Percentiles rank a stretch among this genome's conserved stretches.
Evolutionary conservation across 2,797 vertebrate genomes (phyloP).

Genomic region (Clarias pachynema): DNA sequence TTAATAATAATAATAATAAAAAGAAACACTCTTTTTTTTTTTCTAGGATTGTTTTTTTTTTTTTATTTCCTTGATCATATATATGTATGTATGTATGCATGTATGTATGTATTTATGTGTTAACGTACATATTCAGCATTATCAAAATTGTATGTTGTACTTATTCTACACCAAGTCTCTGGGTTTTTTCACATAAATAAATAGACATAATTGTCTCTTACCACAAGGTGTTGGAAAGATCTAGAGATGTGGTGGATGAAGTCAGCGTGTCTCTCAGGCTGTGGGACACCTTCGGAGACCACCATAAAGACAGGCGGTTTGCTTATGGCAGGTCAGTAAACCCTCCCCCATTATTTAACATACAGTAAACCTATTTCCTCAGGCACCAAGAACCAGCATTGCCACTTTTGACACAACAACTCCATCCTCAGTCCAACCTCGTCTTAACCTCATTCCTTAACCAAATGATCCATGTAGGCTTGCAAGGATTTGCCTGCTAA

Average conservation of each 20-base stretch:
- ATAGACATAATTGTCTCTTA: slow-evolving; percentile 40
- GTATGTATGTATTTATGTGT: too few species aligned
- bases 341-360: background rate
- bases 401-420: background rate
- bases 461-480: slow-evolving; percentile 34
- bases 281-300: slow-evolving; percentile 91
- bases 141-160: background rate
- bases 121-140: background rate
- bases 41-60: too few species aligned
- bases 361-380: background rate
- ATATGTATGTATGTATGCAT: too few species aligned
- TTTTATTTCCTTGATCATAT: too few species aligned
- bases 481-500: slow-evolving; percentile 57
- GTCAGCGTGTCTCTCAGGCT: slow-evolving; percentile 90
- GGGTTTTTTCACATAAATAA: background rate
- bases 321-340: slow-evolving; percentile 85
- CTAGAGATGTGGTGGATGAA: slow-evolving; percentile 89
- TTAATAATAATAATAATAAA: too few species aligned
- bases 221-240: slow-evolving; percentile 83
- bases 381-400: background rate
- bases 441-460: slow-evolving; percentile 28
- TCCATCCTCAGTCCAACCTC: slow-evolving; percentile 21
- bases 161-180: background rate
- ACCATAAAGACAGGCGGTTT: slow-evolving; percentile 90
- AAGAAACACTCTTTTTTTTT: too few species aligned